These are phyloP conservation scores for Aldabrachelys gigantea DNA, from an alignment of 2,113 vertebrate genomes.

Conservation along the genomic window DNA sequence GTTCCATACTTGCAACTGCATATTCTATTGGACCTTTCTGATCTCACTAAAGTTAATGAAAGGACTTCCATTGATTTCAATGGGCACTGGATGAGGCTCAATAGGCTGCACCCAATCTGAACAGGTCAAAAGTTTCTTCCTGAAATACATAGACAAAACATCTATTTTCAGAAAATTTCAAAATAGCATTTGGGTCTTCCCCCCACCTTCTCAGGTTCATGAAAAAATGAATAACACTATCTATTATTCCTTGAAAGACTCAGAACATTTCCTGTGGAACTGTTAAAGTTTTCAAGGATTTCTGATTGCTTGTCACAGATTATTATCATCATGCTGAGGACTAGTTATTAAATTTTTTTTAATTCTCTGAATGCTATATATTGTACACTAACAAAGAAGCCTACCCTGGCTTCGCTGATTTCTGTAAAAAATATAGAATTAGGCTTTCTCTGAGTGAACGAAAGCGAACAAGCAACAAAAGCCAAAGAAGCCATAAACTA, in stretches of 20 bases:
- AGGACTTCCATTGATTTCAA: background rate
- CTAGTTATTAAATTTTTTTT: background rate
- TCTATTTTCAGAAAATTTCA: background rate
- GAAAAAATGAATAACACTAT: background rate
- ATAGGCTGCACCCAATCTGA: background rate
- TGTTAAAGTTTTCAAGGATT: background rate
- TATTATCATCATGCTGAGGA: background rate
- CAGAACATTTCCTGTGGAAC: background rate
- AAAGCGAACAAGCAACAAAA: background rate
- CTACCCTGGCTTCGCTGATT: background rate
- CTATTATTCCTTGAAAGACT: background rate
- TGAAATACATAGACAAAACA: background rate
- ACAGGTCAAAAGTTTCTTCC: background rate
- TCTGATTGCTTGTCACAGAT: background rate
- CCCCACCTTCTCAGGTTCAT: background rate
- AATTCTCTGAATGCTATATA: background rate
- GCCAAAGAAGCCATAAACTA: background rate
- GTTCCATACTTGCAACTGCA: background rate
- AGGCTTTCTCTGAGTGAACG: background rate
- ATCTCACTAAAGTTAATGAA: background rate
- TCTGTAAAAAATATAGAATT: background rate
- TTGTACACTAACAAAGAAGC: background rate
- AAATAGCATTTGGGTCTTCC: background rate
- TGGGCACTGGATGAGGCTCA: background rate
- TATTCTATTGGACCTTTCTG: background rate